phyloP scores from a whole-genome alignment of 1,140 invertebrate species.

The Drosophila littoralis region DNA sequence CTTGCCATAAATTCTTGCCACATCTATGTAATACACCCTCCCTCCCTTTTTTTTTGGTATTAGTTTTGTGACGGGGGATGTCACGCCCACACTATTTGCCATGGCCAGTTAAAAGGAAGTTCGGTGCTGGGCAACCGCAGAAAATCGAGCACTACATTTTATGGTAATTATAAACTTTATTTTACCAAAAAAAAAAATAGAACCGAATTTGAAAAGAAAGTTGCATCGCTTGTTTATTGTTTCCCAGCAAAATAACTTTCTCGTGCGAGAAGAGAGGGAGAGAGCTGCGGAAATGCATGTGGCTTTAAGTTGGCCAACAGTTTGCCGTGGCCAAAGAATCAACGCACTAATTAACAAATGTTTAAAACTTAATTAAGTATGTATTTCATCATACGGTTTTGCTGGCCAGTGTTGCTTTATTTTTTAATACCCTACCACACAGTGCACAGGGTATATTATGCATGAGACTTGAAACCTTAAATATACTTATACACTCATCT shows the following conservation, averaged over 20 bases:
- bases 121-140: slow-evolving; percentile 41
- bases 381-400: slow-evolving; percentile 66
- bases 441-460: too few species aligned
- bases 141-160: slow-evolving; percentile 67
- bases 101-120: slow-evolving; percentile 49
- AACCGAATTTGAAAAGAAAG: slow-evolving; percentile 6
- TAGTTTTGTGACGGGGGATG: slow-evolving; percentile 54
- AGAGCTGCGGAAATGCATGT: slow-evolving; percentile 32
- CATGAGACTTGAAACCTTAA: too few species aligned
- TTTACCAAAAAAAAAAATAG: slow-evolving; percentile 55
- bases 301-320: slow-evolving; percentile 54
- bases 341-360: slow-evolving; percentile 71
- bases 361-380: slow-evolving; percentile 75
- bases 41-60: slow-evolving; percentile 34
- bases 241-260: slow-evolving; percentile 27
- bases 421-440: not conserved
- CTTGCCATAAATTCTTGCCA: slow-evolving; percentile 75
- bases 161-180: slow-evolving; percentile 80
- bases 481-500: too few species aligned
- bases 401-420: slow-evolving; percentile 31
- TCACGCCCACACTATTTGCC: slow-evolving; percentile 28
- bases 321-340: slow-evolving; percentile 27
- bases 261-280: not conserved
- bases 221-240: slow-evolving; percentile 29
- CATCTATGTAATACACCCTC: slow-evolving; percentile 1